These are phyloP conservation scores for Ceramica pisi DNA, from an alignment of 2,888 invertebrate genomes.

Conservation along the genomic window DNA sequence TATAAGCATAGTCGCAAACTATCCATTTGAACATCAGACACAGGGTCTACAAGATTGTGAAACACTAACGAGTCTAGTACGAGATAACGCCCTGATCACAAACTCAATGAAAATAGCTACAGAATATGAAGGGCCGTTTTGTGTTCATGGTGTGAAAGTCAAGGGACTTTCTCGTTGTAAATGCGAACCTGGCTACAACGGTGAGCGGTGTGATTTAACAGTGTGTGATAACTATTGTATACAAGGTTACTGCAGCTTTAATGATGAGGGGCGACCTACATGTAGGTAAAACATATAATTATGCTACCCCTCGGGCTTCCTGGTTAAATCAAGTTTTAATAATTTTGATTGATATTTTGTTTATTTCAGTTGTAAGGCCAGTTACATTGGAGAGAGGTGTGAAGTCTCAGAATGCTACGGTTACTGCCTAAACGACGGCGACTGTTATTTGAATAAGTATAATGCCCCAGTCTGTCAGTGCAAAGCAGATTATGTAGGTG, in stretches of 20 bases:
- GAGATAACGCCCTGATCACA: conserved; percentile 75
- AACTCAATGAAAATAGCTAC: conserved; percentile 78
- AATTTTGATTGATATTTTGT: conserved; percentile 34
- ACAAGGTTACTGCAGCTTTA: not conserved
- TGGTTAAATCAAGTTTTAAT: conserved; percentile 33
- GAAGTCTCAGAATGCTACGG: not conserved
- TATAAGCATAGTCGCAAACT: conserved; percentile 82
- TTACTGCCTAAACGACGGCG: not conserved
- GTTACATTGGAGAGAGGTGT: not conserved
- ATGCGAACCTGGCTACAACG: not conserved
- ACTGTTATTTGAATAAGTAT: not conserved
- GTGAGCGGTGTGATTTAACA: not conserved
- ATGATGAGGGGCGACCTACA: not conserved
- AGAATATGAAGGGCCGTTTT: not conserved
- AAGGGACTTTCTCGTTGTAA: not conserved
- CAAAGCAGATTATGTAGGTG: not conserved
- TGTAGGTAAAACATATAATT: conserved; percentile 2
- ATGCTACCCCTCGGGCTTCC: not conserved
- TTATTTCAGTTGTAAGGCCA: not conserved
- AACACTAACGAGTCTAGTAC: conserved; percentile 53
- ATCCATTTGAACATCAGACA: conserved; percentile 79
- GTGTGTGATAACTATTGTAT: not conserved
- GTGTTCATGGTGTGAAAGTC: not conserved
- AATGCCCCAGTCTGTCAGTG: not conserved
- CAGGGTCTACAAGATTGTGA: conserved; percentile 73